These are phyloP conservation scores for Coendou prehensilis DNA, from an alignment of 2,797 vertebrate species.

Conservation along the genomic window DNA sequence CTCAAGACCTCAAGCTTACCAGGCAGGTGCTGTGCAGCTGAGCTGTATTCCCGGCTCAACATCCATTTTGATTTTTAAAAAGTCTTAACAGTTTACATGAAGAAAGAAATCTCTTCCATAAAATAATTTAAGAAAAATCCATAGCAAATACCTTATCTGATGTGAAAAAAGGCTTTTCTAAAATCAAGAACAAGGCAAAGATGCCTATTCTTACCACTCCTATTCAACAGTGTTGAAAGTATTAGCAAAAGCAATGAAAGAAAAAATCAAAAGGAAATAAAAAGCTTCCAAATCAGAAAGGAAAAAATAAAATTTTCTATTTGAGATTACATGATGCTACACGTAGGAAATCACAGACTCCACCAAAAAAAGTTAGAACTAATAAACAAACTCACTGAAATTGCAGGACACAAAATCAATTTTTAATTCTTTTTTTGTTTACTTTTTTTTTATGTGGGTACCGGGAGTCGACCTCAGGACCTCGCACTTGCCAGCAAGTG, in stretches of 20 bases:
- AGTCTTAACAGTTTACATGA: not conserved
- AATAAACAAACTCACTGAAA: not conserved
- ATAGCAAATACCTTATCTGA: not conserved
- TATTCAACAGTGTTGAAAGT: not conserved
- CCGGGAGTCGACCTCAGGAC: too few species aligned
- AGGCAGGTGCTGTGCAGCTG: too few species aligned
- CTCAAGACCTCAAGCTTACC: too few species aligned
- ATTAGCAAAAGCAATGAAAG: not conserved
- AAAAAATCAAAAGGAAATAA: not conserved
- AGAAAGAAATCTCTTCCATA: not conserved
- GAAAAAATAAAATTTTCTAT: not conserved
- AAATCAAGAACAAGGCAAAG: too few species aligned
- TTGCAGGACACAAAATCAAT: not conserved
- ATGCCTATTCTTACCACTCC: not conserved
- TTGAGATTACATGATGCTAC: not conserved
- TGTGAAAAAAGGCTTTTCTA: not conserved
- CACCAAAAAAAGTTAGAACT: too few species aligned
- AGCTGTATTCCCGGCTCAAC: too few species aligned
- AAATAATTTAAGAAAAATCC: not conserved
- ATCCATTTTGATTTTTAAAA: not conserved
- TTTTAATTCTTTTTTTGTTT: too few species aligned
- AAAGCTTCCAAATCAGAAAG: not conserved
- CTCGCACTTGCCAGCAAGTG: too few species aligned
- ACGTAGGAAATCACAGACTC: not conserved
- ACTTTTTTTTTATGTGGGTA: too few species aligned